Base-by-base conservation (phyloP, 35 echinoderm and acorn worm genomes). In the Stichopus chloronotus region DNA sequence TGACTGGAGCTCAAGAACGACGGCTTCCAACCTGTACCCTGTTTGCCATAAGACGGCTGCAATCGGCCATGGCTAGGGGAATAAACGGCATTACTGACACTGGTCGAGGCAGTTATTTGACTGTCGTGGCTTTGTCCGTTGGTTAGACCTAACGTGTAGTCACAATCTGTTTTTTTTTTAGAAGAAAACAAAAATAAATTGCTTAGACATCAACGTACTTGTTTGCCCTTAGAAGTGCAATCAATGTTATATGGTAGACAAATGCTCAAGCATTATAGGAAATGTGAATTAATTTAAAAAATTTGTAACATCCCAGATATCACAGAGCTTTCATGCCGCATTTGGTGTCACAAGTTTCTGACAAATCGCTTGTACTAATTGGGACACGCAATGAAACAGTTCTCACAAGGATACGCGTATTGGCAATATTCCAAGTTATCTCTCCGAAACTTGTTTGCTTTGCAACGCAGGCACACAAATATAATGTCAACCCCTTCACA, bases 91-190 rank as follows among this genome's bases (percentile, higher is more conserved):
- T 90, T 89, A 43, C 68, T 91, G 13, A 84, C 58, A 13, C 90
- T 96, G 8, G 84, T 92, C 19, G 96, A 98, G 4, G 96, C 96
- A 4, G 93, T 92, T 4, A 98, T 95, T 59, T 96, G 94, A 54
- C 90, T 96, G 84, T 94, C 93, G 79, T 96, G 94, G 10, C 94
- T 98, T 23, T 92, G 58, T 5, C 96, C 96, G n/a, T 94, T 93
- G 8, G 91, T 81, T 5, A 98, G 43, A 55, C 96, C 96, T 17
- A 94, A 78, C 5, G 94, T 86, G 53, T 88, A 92, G 88, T 98
- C 95, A 83, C 96, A 98, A 84, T 93, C 96, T 98, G 20, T 43
- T 6, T 8, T 85, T 43, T 43, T 43, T 43, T 43, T 43, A 72
- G 69, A 72, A 23, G 20, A 12, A 9, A 19, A 59, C 10, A 83